Evolutionary conservation across 2,797 vertebrate species (phyloP), one percentile per base, ranked within the genome.

Genomic region (Buphagus erythrorhynchus): DNA sequence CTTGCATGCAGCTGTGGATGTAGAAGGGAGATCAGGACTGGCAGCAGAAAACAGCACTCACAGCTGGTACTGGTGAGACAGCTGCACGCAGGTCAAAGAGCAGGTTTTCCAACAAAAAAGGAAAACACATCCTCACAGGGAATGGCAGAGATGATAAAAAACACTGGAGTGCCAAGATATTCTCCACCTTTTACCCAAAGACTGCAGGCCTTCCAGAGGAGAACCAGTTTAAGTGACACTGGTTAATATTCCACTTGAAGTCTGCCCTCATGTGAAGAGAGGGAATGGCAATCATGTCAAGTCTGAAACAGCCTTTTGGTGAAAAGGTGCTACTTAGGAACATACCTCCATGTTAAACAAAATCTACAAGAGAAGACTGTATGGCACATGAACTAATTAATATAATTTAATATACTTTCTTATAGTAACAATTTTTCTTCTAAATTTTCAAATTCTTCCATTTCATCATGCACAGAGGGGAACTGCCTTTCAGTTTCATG

Each of bases 11-110:
- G 3, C 29, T 91, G 65, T 43, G 54, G n/a, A 36, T 67, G 21
- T 1, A 76, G 71, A 85, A 94, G 9, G 26, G 20, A 61, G 35
- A 67, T 75, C 45, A 66, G 94, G 48, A 91, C 3, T 65, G 82
- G 88, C 77, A 95, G 75, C 61, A 95, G 65, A 76, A 92, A 97
- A 90, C 40, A 87, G 35, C 25, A 77, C 46, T 62, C 49, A 77
- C 58, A 79, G 55, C 40, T 54, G 69, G 26, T 24, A 40, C 81
- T 77, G 25, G 2, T 38, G 66, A 78, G 61, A 29, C 58, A 68
- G 58, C 10, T 5, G 7, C 42, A 54, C 48, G 71, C 52, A 86
- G 54, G 84, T 79, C 86, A 97, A 95, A 94, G 87, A 65, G 40
- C 33, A 90, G 63, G 33, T 86, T 76, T 96, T 93, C 71, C 63